Conservation (phyloP, 2,113 vertebrate species). For the Psilopsiagon aurifrons region DNA sequence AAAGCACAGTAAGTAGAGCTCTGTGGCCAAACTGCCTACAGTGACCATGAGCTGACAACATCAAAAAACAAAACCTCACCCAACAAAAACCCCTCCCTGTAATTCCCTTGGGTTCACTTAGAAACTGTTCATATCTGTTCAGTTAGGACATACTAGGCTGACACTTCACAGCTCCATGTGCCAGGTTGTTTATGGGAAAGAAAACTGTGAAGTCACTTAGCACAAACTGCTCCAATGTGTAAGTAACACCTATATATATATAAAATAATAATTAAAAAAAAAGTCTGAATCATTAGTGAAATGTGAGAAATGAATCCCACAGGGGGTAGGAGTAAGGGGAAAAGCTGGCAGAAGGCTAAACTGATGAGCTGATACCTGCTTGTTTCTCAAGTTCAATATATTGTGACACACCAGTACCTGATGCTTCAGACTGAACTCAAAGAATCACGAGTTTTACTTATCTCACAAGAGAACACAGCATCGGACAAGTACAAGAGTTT, state of each 20-base stretch:
- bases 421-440: neutral
- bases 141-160: neutral
- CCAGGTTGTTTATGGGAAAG: neutral
- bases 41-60: neutral
- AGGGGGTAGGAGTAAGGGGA: neutral
- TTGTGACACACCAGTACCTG: neutral
- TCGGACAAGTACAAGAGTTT: neutral
- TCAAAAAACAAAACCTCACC: neutral
- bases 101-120: neutral
- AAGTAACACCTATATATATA: neutral
- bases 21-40: neutral
- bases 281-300: neutral
- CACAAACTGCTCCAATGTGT: neutral
- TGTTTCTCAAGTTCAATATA: neutral
- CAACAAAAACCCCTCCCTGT: neutral
- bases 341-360: slow-evolving; percentile 9
- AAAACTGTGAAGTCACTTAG: neutral
- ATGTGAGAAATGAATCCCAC: neutral
- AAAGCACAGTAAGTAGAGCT: neutral
- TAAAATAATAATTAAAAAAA: neutral
- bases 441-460: neutral
- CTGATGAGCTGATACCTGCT: neutral
- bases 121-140: neutral
- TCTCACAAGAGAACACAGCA: neutral
- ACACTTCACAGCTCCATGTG: neutral